Percentiles rank a stretch among this genome's conserved stretches.
Conservation (phyloP, 2,888 invertebrate genomes). For the Cantharis rufa region DNA sequence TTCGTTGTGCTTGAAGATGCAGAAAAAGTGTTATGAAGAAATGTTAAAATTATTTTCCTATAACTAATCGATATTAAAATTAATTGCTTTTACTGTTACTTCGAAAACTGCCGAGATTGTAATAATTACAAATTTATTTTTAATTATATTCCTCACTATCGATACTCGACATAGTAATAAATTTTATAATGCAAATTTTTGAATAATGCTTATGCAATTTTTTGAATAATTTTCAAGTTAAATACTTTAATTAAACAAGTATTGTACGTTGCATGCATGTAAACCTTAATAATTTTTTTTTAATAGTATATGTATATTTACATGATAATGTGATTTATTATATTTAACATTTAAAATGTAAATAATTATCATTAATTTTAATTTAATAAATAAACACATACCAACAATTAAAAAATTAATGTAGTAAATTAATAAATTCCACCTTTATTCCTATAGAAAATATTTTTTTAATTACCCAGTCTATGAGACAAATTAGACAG, state of each 20-base stretch:
- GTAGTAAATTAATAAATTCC: background rate
- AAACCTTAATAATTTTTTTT: background rate
- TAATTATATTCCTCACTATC: background rate
- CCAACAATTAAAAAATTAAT: background rate
- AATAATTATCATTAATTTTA: background rate
- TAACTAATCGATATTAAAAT: background rate
- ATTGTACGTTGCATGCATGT: background rate
- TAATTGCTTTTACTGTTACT: background rate
- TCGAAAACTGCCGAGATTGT: background rate
- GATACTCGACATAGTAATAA: background rate
- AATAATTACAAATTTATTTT: background rate
- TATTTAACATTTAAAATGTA: background rate
- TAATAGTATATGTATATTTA: background rate
- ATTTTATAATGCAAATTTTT: background rate
- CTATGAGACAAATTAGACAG: background rate
- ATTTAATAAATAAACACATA: background rate
- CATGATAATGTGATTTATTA: background rate
- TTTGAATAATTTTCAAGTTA: background rate
- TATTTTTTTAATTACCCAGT: background rate
- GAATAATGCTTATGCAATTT: background rate
- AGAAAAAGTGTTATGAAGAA: conserved; percentile 19
- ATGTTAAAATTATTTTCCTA: background rate
- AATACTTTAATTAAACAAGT: background rate
- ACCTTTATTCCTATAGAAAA: background rate
- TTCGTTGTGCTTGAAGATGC: conserved; percentile 24